Conservation (phyloP, 2,797 vertebrate species). For the Syncerus caffer region DNA sequence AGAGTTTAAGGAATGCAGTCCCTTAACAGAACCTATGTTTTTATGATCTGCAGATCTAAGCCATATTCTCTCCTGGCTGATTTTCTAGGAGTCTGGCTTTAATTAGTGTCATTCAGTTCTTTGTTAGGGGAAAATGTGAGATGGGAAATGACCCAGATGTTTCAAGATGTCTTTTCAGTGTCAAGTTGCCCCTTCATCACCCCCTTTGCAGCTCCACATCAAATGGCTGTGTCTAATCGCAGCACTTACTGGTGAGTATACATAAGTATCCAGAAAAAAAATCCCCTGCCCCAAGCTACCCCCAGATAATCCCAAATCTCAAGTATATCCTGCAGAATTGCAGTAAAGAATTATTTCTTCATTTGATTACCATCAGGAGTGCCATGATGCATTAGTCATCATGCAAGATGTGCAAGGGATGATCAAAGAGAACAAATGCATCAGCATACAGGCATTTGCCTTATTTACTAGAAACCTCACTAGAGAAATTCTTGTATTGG, state of each 20-base stretch:
- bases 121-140: not conserved
- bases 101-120: not conserved
- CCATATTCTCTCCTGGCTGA: not conserved
- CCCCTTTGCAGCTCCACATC: not conserved
- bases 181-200: not conserved
- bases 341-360: not conserved
- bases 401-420: not conserved
- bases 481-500: not conserved
- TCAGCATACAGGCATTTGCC: not conserved
- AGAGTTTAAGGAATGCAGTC: not conserved
- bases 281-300: not conserved
- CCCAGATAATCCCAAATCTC: not conserved
- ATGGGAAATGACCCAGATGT: not conserved
- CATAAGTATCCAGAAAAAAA: not conserved
- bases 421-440: conserved; percentile 4
- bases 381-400: not conserved
- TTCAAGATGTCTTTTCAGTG: conserved; percentile 27
- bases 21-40: not conserved
- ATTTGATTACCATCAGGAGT: not conserved
- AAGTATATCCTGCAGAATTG: not conserved
- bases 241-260: not conserved
- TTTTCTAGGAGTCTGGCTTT: not conserved
- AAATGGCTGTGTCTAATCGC: not conserved
- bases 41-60: not conserved
- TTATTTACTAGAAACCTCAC: not conserved